Conservation (phyloP, 2,888 invertebrate species). For the Junonia oenone region DNA sequence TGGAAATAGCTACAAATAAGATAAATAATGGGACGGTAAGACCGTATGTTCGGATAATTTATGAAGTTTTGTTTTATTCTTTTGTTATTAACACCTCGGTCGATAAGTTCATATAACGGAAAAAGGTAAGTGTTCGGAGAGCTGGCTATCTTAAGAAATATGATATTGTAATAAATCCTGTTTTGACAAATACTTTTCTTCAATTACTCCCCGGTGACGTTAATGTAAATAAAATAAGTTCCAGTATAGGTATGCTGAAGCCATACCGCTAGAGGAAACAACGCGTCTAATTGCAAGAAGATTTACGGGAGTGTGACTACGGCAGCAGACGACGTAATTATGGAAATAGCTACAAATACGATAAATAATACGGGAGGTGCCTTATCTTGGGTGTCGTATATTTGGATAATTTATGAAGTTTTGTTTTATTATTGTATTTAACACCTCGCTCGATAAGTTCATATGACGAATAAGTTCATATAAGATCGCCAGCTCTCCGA, state of each 20-base stretch:
- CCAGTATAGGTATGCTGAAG: too few species aligned
- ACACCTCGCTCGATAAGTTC: constrained; percentile 21
- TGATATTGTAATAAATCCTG: too few species aligned
- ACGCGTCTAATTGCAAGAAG: constrained; percentile 30
- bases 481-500: too few species aligned
- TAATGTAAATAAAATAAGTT: too few species aligned
- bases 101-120: constrained; percentile 13
- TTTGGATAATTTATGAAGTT: constrained; percentile 17
- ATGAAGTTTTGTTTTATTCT: constrained; percentile 21
- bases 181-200: too few species aligned
- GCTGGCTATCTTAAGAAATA: too few species aligned
- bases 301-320: constrained; percentile 24
- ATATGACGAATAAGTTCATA: constrained; percentile 1
- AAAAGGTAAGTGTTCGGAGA: neutral
- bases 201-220: too few species aligned
- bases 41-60: constrained; percentile 15
- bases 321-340: constrained; percentile 27
- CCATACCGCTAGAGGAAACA: constrained; percentile 29
- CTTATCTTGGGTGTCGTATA: too few species aligned
- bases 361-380: constrained; percentile 27
- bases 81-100: constrained; percentile 25
- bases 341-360: constrained; percentile 30
- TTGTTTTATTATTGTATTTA: constrained; percentile 24
- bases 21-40: constrained; percentile 26
- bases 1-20: constrained; percentile 30